Conservation (phyloP, 2,888 invertebrate genomes). For the Hirtodrosophila trivittata region DNA sequence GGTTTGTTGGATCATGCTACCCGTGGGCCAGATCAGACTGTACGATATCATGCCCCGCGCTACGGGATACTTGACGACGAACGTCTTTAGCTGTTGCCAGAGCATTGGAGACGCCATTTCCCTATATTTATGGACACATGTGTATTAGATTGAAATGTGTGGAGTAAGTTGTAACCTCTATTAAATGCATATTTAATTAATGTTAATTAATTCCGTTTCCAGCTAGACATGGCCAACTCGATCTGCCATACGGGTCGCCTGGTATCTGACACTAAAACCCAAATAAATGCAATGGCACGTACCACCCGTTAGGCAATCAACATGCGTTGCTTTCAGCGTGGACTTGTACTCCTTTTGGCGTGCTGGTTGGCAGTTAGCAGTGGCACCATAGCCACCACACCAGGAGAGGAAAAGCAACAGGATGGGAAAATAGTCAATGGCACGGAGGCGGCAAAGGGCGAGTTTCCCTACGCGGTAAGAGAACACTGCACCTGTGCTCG, state of each 20-base stretch:
- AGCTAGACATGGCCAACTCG: slow-evolving; percentile 35
- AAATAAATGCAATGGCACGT: slow-evolving; percentile 43
- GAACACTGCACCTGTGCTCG: too few relatives aligned
- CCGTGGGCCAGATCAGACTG: slow-evolving; percentile 89
- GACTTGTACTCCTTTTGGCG: slow-evolving; percentile 7
- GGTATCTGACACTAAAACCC: slow-evolving; percentile 17
- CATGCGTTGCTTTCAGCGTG: slow-evolving; percentile 26
- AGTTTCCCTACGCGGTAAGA: slow-evolving; percentile 80
- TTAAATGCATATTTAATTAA: slow-evolving; percentile 12
- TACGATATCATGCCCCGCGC: slow-evolving; percentile 88
- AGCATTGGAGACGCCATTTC: slow-evolving; percentile 48
- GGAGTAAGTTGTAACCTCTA: background rate
- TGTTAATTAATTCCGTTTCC: slow-evolving; percentile 28
- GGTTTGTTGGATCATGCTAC: slow-evolving; percentile 89
- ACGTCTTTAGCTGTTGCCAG: slow-evolving; percentile 71
- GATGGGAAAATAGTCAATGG: slow-evolving; percentile 80
- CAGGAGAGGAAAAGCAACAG: slow-evolving; percentile 12
- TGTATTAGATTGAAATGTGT: background rate
- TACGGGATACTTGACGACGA: slow-evolving; percentile 82
- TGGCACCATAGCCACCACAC: background rate
- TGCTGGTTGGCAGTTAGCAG: background rate
- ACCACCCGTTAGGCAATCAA: slow-evolving; percentile 1
- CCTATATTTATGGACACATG: slow-evolving; percentile 7
- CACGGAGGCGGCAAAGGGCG: slow-evolving; percentile 66
- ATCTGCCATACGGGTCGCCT: slow-evolving; percentile 24